These are phyloP conservation scores for Phasianus colchicus DNA, from an alignment of 2,113 vertebrate species.

Conservation along the genomic window DNA sequence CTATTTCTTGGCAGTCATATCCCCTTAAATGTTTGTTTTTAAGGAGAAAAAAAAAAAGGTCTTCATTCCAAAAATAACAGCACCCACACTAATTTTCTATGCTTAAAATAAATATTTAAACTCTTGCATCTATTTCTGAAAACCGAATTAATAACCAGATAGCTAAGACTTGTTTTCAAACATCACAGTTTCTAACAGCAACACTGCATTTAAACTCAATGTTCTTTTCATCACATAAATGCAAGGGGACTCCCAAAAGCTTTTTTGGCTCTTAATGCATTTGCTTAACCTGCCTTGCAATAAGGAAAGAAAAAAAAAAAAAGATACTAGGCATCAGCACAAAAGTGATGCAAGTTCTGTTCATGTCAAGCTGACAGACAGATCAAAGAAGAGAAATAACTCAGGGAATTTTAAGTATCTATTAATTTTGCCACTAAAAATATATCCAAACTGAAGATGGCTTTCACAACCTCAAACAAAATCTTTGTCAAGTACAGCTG, in stretches of 20 bases:
- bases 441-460: conserved; percentile 26
- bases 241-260: conserved; percentile 63
- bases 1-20: neutral
- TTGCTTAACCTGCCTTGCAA: conserved; percentile 37
- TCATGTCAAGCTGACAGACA: conserved; percentile 48
- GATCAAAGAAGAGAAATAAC: conserved; percentile 51
- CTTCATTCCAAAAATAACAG: neutral
- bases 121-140: neutral
- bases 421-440: conserved; percentile 59
- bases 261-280: conserved; percentile 54
- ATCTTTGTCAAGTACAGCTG: neutral
- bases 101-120: neutral
- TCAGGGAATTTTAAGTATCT: conserved; percentile 36
- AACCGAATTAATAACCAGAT: neutral
- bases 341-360: conserved; percentile 43
- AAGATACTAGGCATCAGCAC: conserved; percentile 10
- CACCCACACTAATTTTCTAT: neutral
- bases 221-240: conserved; percentile 67
- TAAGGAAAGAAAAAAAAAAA: neutral
- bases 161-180: conserved; percentile 41
- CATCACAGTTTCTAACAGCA: conserved; percentile 49
- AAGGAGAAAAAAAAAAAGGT: neutral
- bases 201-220: conserved; percentile 60
- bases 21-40: neutral
- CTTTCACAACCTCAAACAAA: conserved; percentile 38